A percentile compares a stretch with the other conserved stretches of the same genome.
These are phyloP conservation scores for Crotalus tigris DNA, from an alignment of 2,113 vertebrate species.

Conservation along the genomic window DNA sequence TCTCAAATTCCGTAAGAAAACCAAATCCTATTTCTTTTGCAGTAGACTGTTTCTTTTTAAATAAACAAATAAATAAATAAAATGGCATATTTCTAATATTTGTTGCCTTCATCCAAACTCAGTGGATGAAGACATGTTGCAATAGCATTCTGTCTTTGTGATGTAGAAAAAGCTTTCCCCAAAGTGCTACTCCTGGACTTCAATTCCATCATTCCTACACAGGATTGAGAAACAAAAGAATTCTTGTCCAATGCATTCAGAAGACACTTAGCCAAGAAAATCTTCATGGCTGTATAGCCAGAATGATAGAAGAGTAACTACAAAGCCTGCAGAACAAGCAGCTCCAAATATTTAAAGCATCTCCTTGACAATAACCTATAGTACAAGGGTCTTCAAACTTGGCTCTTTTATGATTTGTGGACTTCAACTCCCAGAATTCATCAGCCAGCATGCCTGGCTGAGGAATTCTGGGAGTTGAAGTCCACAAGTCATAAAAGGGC, in stretches of 20 bases:
- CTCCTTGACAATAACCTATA: not conserved
- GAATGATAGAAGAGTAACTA: not conserved
- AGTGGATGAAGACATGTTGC: not conserved
- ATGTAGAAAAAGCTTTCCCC: not conserved
- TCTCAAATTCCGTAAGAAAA: slow-evolving; percentile 38
- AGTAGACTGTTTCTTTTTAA: slow-evolving; percentile 28
- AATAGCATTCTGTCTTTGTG: slow-evolving; percentile 8
- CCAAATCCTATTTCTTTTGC: slow-evolving; percentile 20
- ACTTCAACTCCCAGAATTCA: no score
- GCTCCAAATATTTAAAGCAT: not conserved
- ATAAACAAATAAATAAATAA: slow-evolving; percentile 8
- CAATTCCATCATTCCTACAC: not conserved
- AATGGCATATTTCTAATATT: slow-evolving; percentile 31
- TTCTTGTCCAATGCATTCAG: not conserved
- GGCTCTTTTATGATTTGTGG: no score
- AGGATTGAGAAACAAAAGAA: not conserved
- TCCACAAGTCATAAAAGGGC: no score
- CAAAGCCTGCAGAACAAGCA: not conserved
- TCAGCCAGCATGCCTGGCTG: no score
- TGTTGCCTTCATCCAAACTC: not conserved
- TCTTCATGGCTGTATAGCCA: not conserved
- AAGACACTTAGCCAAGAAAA: not conserved
- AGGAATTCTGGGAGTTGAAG: no score
- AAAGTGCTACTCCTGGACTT: not conserved
- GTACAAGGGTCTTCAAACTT: no score